Percentiles rank a stretch among this genome's conserved stretches.
phyloP scores from a whole-genome alignment of 2,113 vertebrate genomes.

The Geococcyx californianus region DNA sequence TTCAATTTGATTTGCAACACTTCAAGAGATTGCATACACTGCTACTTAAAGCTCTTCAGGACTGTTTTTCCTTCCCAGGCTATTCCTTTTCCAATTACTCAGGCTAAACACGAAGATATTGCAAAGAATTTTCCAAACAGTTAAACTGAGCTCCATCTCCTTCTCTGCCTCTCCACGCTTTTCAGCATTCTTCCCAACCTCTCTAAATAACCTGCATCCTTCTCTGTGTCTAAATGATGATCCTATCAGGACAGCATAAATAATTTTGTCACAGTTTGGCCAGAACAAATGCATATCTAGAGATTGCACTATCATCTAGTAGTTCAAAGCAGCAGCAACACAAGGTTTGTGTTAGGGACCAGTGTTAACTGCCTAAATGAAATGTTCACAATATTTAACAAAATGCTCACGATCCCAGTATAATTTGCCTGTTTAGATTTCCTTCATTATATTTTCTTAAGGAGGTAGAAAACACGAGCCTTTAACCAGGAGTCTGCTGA shows the following conservation, averaged over 20 bases:
- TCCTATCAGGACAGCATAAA: constrained; percentile 6
- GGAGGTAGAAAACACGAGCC: neutral
- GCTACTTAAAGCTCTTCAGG: neutral
- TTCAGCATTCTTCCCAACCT: neutral
- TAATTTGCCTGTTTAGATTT: neutral
- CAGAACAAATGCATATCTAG: neutral
- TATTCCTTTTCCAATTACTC: neutral
- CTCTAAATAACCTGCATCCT: neutral
- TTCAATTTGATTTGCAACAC: neutral
- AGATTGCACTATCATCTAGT: neutral
- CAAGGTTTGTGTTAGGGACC: neutral
- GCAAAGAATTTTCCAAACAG: neutral
- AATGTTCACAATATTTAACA: neutral
- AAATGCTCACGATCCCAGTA: neutral
- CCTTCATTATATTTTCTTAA: neutral
- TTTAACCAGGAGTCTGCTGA: neutral
- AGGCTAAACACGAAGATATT: neutral
- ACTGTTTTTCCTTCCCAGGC: neutral
- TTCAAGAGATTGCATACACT: neutral
- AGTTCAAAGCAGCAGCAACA: neutral
- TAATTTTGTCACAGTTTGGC: neutral
- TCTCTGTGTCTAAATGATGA: neutral
- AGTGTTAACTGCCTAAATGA: neutral
- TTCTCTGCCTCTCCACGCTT: neutral
- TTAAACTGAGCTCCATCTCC: neutral